These are phyloP conservation scores for Melieria omissa DNA, from an alignment of 2,888 invertebrate species.

Conservation along the genomic window DNA sequence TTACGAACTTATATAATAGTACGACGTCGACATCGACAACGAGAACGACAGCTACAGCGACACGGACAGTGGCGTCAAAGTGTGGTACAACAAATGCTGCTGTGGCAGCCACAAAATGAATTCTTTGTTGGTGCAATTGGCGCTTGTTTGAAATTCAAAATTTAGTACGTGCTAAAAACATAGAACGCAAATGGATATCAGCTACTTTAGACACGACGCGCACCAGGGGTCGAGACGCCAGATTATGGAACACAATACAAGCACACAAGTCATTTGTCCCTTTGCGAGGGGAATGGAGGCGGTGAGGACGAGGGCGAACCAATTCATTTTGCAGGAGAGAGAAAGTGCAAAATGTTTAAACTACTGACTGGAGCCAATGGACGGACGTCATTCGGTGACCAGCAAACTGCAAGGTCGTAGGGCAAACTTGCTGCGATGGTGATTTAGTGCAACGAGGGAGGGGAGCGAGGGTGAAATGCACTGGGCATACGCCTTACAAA, in stretches of 20 bases:
- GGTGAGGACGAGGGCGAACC: neutral
- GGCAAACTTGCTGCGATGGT: too few relatives aligned
- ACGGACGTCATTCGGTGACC: too few relatives aligned
- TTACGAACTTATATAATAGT: constrained; percentile 2
- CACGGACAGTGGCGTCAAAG: neutral
- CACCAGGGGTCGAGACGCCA: constrained; percentile 11
- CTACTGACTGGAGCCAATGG: too few relatives aligned
- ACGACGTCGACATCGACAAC: neutral
- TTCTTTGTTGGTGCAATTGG: neutral
- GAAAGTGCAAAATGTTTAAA: too few relatives aligned
- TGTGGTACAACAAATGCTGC: neutral
- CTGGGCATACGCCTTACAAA: too few relatives aligned
- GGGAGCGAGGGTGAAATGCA: too few relatives aligned
- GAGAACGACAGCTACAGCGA: neutral
- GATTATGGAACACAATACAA: neutral
- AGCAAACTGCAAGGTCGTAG: too few relatives aligned
- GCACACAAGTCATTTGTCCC: neutral
- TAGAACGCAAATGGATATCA: constrained; percentile 49
- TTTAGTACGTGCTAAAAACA: constrained; percentile 51
- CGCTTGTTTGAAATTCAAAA: neutral
- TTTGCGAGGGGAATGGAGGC: neutral
- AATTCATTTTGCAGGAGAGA: too few relatives aligned
- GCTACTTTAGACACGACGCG: constrained; percentile 35
- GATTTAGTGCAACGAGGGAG: too few relatives aligned
- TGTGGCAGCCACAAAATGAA: neutral